Evolutionary conservation across 2,888 invertebrate genomes (phyloP), one percentile per base, ranked within the genome.

Genomic region (Eulithis prunata): DNA sequence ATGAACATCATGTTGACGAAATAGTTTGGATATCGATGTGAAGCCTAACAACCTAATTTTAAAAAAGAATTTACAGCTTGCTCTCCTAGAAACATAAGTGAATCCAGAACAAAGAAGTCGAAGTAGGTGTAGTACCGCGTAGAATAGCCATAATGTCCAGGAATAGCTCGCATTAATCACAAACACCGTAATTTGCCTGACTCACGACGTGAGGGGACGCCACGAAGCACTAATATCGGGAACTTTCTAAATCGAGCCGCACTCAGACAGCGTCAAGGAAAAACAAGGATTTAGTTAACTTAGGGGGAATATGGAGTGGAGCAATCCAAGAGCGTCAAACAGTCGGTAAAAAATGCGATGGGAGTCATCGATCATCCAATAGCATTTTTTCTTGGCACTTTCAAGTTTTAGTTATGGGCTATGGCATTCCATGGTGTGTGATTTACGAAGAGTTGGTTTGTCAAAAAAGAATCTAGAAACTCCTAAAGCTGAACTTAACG

Each of bases 91-190:
- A 41, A 4, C 8, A 41, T 4, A 41, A 41, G 41, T 12, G 14
- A 49, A 41, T 14, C 47, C 6, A 75, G 80, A 87, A 89, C 89
- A 90, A 89, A 89, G 86, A 81, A 85, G 77, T 79, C 78, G 75
- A 76, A 73, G 73, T 74, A 72, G 75, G 77, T 80, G 80, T 81
- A 83, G 84, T 36, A 36, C 7, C n/a, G 13, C n/a, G 36, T 52
- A 36, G 79, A 83, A 85, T 83, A 78, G 76, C 79, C 82, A 84
- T 86, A 84, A 47, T 78, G 75, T 79, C 81, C 86, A 87, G 83
- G 83, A 91, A 91, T 91, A 91, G 89, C 86, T 75, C 73, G 83
- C 86, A 91, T 91, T 90, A 91, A 91, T 91, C 90, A 91, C 89
- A 87, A 84, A 87, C 77, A 81, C 83, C 82, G 87, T 87, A 89